Evolutionary conservation across 2,113 vertebrate genomes (phyloP), one percentile per base, ranked within the genome.

Genomic region (Gallinago paraguaiae): DNA sequence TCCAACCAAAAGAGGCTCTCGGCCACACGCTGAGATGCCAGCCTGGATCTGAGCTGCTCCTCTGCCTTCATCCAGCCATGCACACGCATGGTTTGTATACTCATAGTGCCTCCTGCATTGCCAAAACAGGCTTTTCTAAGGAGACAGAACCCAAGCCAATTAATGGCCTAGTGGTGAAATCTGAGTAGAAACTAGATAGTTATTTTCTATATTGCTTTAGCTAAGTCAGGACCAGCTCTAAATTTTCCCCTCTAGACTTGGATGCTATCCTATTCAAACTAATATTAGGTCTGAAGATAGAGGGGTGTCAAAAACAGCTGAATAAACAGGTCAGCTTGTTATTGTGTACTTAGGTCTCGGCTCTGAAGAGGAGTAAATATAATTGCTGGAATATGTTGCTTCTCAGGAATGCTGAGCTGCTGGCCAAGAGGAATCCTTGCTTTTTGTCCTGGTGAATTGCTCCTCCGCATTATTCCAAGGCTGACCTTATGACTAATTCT

Each of bases 231-330:
- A 93, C 60, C 64, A 56, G 81, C 50, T 91, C 90, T 95, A 39
- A 63, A 80, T 95, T 82, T 86, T 90, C 67, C 68, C 46, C 53
- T 80, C 82, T 88, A 63, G 84, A 74, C 91, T 96, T 96, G 90
- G 85, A 95, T 93, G 48, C 83, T 92, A 6, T 87, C 96, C 91
- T 92, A 31, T 95, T 92, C 84, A 94, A 92, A 94, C 86, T 94
- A 79, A 92, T 96, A 91, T 54, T 86, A 96, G 86, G 74, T 80
- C 81, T 86, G 94, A 95, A 94, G 93, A 96, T 68, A 93, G 91
- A 93, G 71, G 86, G 70, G 79, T 92, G 93, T 97, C 94, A 94
- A 94, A 95, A 91, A 20, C 93, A 96, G 93, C 91, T 97, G 94
- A 94, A 93, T 93, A 96, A 95, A 95, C 93, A 94, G 83, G 41